Percentiles rank a stretch among this genome's conserved stretches.
Conservation (phyloP, 2,113 vertebrate species). For the Cyprinus carpio region DNA sequence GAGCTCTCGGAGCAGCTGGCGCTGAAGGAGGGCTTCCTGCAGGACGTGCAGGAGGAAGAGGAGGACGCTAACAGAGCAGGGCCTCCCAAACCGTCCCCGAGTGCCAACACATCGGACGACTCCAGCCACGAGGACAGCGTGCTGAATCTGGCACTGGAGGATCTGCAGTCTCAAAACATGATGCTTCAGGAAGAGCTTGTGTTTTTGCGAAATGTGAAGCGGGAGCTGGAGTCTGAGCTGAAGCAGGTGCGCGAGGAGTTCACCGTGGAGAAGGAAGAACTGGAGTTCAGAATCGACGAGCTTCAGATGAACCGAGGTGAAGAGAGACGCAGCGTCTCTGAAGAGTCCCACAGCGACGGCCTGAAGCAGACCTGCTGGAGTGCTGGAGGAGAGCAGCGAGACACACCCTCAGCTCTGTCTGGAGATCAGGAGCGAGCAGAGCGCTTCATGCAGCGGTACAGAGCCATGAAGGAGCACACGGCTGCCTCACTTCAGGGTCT, state of each 20-base stretch:
- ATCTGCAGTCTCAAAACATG: constrained; percentile 85
- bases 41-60: constrained; percentile 76
- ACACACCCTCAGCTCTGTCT: constrained; percentile 67
- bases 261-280: constrained; percentile 88
- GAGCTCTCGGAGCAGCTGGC: constrained; percentile 75
- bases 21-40: constrained; percentile 75
- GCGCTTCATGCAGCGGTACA: constrained; percentile 84
- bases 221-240: constrained; percentile 86
- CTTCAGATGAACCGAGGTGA: constrained; percentile 83
- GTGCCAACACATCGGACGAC: constrained; percentile 44
- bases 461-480: constrained; percentile 86
- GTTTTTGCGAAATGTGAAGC: constrained; percentile 88
- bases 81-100: constrained; percentile 40
- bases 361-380: constrained; percentile 65
- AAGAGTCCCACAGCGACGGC: constrained; percentile 72
- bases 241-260: constrained; percentile 84
- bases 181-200: constrained; percentile 92
- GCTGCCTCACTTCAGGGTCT: constrained; percentile 79
- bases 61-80: constrained; percentile 63
- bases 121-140: constrained; percentile 68
- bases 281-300: constrained; percentile 97
- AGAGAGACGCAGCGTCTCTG: constrained; percentile 56
- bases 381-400: constrained; percentile 66
- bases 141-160: constrained; percentile 76
- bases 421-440: constrained; percentile 87